Base-by-base conservation (phyloP, 1,140 invertebrate species). In the Cydia strobilella region DNA sequence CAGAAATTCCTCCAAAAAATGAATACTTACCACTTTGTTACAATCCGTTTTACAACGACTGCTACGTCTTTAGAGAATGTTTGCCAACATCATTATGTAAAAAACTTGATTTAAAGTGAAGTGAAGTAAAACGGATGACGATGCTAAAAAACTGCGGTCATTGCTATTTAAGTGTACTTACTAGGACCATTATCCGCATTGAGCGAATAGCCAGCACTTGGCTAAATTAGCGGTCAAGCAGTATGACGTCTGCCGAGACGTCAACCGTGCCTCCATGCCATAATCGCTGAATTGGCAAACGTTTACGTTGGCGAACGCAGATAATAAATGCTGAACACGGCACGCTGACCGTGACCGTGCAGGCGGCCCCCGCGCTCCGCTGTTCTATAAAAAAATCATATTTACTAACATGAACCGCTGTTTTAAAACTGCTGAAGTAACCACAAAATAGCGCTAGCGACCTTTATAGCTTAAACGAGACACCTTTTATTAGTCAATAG, bases 271-370 rank as follows among this genome's bases (percentile, higher is more conserved):
- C 65, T 42, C 31, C 65, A 42, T 35, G 65, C 31, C 2, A 39
- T 69, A 66, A 69, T 27, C 18, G 31, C 31, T 69, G 65, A 69
- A 69, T 69, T 69, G 65, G 65, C 65, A 69, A 69, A 69, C 27
- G 65, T 69, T 35, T 18, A 69, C 65, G 31, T 69, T 69, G 65
- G 27, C 65, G 65, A 69, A 18, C 27, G 65, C 27, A 42, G 31
- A 69, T 35, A 39, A 42, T 69, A 69, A 69, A 39, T 39, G 27
- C 65, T 69, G 65, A 35, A 69, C 65, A 69, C 65, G 65, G 65
- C 31, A 69, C 65, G 65, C 9, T 69, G 65, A 69, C 65, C 65
- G 65, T 69, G 65, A 69, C 65, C 65, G 27, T 69, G 65, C 65
- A 31, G 31, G 7, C 65, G 31, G 31, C 65, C 65, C 27, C 65